These are phyloP conservation scores for Catostylus mosaicus DNA, from an alignment of 30 jellyfish, hydroid and myxozoan species.

Conservation along the genomic window DNA sequence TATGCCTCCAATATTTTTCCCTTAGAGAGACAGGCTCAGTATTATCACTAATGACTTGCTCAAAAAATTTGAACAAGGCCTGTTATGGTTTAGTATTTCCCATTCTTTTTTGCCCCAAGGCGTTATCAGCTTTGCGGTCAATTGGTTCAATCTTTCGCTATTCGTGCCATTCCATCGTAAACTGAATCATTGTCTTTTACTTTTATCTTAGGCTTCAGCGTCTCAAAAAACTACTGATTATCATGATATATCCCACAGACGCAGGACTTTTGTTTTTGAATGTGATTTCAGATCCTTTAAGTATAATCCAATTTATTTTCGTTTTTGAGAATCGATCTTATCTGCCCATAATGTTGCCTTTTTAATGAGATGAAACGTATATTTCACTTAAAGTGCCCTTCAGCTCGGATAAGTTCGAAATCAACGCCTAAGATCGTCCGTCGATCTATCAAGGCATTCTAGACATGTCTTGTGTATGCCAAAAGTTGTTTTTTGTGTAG, in stretches of 20 bases:
- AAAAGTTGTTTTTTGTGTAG: neutral
- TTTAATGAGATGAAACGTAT: conserved; percentile 13
- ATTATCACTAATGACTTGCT: too few species aligned
- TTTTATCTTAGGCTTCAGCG: conserved; percentile 13
- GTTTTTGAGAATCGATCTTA: conserved; percentile 12
- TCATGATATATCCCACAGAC: conserved; percentile 68
- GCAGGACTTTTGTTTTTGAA: conserved; percentile 24
- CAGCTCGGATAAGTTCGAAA: conserved; percentile 5
- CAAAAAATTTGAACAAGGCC: too few species aligned
- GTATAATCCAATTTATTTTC: conserved; percentile 29
- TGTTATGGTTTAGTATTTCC: too few species aligned
- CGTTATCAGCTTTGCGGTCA: conserved; percentile 9
- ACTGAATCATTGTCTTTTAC: conserved; percentile 26
- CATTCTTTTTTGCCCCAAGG: conserved; percentile 1
- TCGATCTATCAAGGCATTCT: neutral
- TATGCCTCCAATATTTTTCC: too few species aligned
- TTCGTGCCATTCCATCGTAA: conserved; percentile 17
- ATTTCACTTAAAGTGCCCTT: conserved; percentile 3
- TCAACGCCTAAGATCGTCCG: conserved; percentile 31
- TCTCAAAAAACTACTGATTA: conserved; percentile 42
- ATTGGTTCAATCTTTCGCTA: conserved; percentile 12
- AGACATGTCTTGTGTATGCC: neutral
- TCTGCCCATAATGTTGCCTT: conserved; percentile 56
- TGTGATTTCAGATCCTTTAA: conserved; percentile 3
- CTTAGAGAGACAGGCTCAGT: too few species aligned